A percentile compares a stretch with the other conserved stretches of the same genome.
Evolutionary conservation across 92 coral and sea anemone genomes (phyloP).

Genomic region (Pocillopora grandis): DNA sequence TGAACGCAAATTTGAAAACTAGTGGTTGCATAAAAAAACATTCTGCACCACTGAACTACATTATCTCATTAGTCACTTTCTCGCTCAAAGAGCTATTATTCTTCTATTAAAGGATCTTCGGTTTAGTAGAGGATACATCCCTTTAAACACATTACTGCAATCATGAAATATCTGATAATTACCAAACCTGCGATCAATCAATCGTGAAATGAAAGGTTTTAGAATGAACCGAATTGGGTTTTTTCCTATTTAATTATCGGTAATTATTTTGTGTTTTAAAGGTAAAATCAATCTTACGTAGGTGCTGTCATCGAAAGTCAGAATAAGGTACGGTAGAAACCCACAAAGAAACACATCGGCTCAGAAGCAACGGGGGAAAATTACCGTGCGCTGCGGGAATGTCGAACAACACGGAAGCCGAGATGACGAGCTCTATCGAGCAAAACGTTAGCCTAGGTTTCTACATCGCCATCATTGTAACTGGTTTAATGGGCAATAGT

Average conservation of each 20-base stretch:
- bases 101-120: background rate
- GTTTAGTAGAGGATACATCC: background rate
- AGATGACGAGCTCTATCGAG: background rate
- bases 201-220: background rate
- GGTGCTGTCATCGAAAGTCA: background rate
- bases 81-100: background rate
- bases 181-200: background rate
- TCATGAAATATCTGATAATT: background rate
- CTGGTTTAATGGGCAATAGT: slow-evolving; percentile 55
- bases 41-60: background rate
- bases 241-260: background rate
- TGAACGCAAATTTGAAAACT: background rate
- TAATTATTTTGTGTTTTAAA: slow-evolving; percentile 9
- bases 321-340: background rate
- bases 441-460: slow-evolving; percentile 35
- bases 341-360: background rate
- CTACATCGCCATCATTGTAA: slow-evolving; percentile 33
- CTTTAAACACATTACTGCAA: background rate
- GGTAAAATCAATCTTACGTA: slow-evolving; percentile 1
- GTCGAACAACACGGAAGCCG: slow-evolving; percentile 26
- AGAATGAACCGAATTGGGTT: background rate
- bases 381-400: background rate
- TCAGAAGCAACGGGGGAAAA: background rate
- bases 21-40: background rate
- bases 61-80: background rate